Evolutionary conservation across 2,888 invertebrate genomes (phyloP).

Genomic region (Neoascia interrupta): DNA sequence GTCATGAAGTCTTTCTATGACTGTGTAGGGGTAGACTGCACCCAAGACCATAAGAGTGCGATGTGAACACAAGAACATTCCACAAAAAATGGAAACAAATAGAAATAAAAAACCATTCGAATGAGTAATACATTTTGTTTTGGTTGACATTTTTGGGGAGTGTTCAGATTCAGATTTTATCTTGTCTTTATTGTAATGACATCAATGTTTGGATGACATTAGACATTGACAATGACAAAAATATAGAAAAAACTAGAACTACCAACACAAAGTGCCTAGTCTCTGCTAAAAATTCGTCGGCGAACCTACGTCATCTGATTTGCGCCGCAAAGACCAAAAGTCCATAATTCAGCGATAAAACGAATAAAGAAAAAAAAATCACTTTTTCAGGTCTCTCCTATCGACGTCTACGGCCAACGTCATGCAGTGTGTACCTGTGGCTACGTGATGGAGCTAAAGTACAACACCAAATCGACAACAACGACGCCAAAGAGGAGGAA

Average conservation of each 20-base stretch:
- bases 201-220: too few species aligned
- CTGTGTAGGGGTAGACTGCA: too few species aligned
- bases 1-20: too few species aligned
- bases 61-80: neutral
- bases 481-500: neutral
- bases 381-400: conserved; percentile 33
- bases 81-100: conserved; percentile 11
- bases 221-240: too few species aligned
- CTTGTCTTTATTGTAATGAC: too few species aligned
- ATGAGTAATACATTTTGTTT: conserved; percentile 12
- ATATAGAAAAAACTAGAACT: too few species aligned
- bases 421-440: conserved; percentile 40
- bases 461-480: neutral
- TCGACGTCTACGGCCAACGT: conserved; percentile 16
- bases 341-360: conserved; percentile 1
- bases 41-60: neutral
- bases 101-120: neutral
- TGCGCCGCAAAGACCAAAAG: conserved; percentile 10
- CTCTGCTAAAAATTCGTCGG: too few species aligned
- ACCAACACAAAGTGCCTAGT: too few species aligned
- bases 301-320: conserved; percentile 23
- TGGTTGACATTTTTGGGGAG: neutral
- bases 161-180: neutral
- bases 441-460: conserved; percentile 44
- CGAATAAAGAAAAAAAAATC: neutral